phyloP scores from a whole-genome alignment of 2,113 vertebrate species.

The Aspidoscelis tigris region DNA sequence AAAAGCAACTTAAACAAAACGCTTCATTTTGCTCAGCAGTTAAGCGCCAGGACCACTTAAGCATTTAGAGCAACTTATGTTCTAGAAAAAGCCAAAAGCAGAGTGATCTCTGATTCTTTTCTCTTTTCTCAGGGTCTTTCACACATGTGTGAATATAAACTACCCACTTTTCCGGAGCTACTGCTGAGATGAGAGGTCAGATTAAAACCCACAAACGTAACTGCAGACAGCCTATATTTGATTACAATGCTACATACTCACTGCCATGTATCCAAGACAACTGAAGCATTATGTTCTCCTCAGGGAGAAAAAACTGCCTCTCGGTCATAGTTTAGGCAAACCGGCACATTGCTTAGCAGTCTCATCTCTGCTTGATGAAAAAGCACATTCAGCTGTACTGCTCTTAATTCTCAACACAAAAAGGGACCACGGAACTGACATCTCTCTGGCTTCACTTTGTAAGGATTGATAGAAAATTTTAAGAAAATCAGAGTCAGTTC shows the following conservation, averaged over 20 bases:
- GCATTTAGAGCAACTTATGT: background rate
- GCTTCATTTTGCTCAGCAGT: background rate
- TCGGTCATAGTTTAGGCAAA: conserved; percentile 66
- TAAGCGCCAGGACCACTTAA: background rate
- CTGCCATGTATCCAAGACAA: conserved; percentile 85
- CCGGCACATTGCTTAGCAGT: conserved; percentile 50
- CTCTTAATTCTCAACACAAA: conserved; percentile 44
- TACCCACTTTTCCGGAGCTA: conserved; percentile 22
- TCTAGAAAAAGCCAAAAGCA: background rate
- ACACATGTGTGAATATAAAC: conserved; percentile 32
- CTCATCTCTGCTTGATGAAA: conserved; percentile 57
- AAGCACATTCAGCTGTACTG: conserved; percentile 69
- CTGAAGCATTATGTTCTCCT: conserved; percentile 77
- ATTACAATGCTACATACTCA: conserved; percentile 73
- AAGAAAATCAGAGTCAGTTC: background rate
- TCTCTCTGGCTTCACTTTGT: background rate
- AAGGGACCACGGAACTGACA: conserved; percentile 36
- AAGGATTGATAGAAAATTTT: background rate
- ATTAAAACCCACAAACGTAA: conserved; percentile 74
- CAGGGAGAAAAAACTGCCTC: conserved; percentile 72
- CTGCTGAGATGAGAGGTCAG: conserved; percentile 56
- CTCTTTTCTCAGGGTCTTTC: conserved; percentile 19
- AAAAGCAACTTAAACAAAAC: background rate
- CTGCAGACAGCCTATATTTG: conserved; percentile 73
- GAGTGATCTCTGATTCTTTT: background rate